Conservation (phyloP, 1,140 invertebrate species). For the Augochlora pura region DNA sequence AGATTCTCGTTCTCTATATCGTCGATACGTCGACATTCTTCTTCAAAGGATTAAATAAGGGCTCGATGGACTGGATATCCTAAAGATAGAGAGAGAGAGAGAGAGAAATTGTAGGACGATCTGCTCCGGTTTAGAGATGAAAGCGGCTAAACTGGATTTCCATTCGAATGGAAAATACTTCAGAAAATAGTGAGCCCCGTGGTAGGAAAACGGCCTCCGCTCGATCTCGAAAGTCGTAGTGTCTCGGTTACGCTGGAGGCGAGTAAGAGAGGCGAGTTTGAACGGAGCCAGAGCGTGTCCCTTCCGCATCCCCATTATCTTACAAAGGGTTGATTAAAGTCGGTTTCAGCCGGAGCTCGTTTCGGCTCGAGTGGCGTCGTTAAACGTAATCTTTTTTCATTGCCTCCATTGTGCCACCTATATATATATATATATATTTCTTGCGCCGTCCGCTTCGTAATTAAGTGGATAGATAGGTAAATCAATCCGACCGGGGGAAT, state of each 20-base stretch:
- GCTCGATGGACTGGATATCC: no score
- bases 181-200: background rate
- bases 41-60: no score
- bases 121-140: background rate
- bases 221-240: background rate
- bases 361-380: constrained; percentile 29
- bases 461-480: constrained; percentile 32
- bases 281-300: constrained; percentile 5
- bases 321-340: constrained; percentile 44
- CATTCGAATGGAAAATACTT: background rate
- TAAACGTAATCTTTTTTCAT: constrained; percentile 32
- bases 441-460: background rate
- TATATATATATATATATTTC: background rate
- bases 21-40: no score
- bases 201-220: background rate
- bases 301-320: constrained; percentile 28
- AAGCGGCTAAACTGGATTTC: constrained; percentile 3
- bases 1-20: no score
- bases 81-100: no score
- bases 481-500: constrained; percentile 10
- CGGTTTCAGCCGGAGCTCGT: constrained; percentile 12
- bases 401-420: constrained; percentile 18
- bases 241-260: background rate
- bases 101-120: background rate
- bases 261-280: no score